Conservation (phyloP, 1,140 invertebrate genomes). For the Brachionus rubens region DNA sequence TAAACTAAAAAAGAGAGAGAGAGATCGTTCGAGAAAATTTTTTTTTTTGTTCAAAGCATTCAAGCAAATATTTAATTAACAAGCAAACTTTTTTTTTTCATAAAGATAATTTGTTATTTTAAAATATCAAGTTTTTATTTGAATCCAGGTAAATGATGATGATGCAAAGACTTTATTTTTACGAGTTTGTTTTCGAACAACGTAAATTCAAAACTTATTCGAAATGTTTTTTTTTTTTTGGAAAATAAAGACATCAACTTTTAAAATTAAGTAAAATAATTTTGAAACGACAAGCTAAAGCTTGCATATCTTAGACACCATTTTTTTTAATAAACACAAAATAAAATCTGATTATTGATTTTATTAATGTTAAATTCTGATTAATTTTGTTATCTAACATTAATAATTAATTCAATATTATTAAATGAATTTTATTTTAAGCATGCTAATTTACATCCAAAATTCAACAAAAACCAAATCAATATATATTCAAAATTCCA, state of each 20-base stretch:
- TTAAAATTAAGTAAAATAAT: too few species aligned
- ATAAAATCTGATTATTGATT: background rate
- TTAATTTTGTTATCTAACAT: background rate
- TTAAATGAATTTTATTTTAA: background rate
- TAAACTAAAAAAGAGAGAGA: background rate
- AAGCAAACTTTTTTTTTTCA: too few species aligned
- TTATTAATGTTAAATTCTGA: background rate
- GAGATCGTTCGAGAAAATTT: too few species aligned
- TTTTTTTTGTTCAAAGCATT: constrained; percentile 10
- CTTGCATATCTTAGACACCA: background rate
- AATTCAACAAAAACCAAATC: too few species aligned
- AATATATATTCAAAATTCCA: too few species aligned
- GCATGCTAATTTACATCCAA: too few species aligned
- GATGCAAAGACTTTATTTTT: too few species aligned
- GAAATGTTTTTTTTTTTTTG: background rate
- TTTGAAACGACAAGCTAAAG: too few species aligned
- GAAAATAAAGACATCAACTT: too few species aligned
- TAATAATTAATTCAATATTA: background rate
- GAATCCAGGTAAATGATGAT: too few species aligned
- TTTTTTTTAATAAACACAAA: background rate
- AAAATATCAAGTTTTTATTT: too few species aligned
- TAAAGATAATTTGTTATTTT: too few species aligned
- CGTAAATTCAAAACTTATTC: background rate
- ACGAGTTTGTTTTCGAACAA: background rate
- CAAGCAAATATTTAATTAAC: constrained; percentile 28